Evolutionary conservation across 2,113 vertebrate species (phyloP), one percentile per base, ranked within the genome.

Genomic region (Hoplias malabaricus): DNA sequence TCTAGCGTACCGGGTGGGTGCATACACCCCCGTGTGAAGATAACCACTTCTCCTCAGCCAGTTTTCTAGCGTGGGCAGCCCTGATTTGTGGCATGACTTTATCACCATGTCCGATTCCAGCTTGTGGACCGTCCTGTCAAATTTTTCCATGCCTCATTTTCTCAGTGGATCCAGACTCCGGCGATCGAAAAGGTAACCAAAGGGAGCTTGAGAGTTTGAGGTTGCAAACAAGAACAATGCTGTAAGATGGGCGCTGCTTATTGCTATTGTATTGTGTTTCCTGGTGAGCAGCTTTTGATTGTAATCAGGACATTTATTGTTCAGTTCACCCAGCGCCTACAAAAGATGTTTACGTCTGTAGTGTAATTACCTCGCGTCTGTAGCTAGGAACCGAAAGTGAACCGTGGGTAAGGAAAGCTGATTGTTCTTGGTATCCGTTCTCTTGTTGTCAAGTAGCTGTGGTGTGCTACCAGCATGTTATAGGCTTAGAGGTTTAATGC

Each of bases 121-220:
- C 86, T 90, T 94, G 57, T 98, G 96, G 96, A 95, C 90, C 7
- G 85, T 92, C 0, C 91, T 98, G 68, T 96, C 94, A 80, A 96
- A 95, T 93, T 96, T 96, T 89, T 94, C 94, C 78, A 85, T 94
- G 91, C 94, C 95, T 33, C 93, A 94, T 80, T 94, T 96, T 87
- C 92, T 96, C 84, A 94, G 89, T 10, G 91, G 96, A 83, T 92
- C 91, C 75, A 91, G 94, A 25, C 93, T 97, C n/a, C 94, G 95
- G 4, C 88, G 96, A 12, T 96, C 96, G n/a, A 95, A 98, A 87
- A 98, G 97, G 96, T 98, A 95, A 93, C 21, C 54, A 66, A 42
- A 33, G 65, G 65, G 14, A 36, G 34, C 8, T 38, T 54, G 4
- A 16, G 23, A 6, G 53, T 34, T 77, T 79, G 73, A 57, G 61